Evolutionary conservation across 2,113 vertebrate genomes (phyloP), one percentile per base, ranked within the genome.

Genomic region (Podiceps cristatus): DNA sequence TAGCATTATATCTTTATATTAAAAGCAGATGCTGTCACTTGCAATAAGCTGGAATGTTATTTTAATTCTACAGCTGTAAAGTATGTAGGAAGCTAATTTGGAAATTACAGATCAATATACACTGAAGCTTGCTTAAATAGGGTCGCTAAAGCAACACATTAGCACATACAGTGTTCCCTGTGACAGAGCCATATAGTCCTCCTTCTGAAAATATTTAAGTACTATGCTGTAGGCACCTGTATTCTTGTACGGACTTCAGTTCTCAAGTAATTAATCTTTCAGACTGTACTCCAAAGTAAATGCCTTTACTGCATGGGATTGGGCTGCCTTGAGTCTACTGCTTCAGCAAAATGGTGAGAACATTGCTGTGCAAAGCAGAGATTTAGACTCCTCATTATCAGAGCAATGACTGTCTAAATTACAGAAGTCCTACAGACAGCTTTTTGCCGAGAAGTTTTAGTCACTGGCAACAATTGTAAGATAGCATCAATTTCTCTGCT

Each of bases 91-190:
- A 86, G 28, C 42, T 74, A 90, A 83, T 74, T 88, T 93, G 63
- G 63, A 84, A 84, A 93, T 50, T 3, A 50, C 24, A 50, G 82
- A 62, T 88, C 5, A 0, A 71, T 93, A 67, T 29, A n/a, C 6
- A 29, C 13, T 56, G 28, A 86, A 85, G 27, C 33, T 71, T 84
- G n/a, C 50, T 87, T 90, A 91, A 91, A 87, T 74, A 75, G 33
- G 75, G 23, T 31, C 0, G 0, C 29, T 91, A 50, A 92, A 90
- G 56, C 7, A 66, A 19, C 29, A 19, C 0, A 0, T 59, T 55
- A 74, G 45, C 29, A 56, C 56, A 25, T 20, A 45, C 20, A 27
- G 25, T 29, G 17, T 80, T 84, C 10, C 1, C 50, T 74, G 5
- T 27, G 42, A 62, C 22, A 77, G 29, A 69, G 23, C 19, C 29